These are phyloP conservation scores for Mythimna loreyi DNA, from an alignment of 2,888 invertebrate species.

Conservation along the genomic window DNA sequence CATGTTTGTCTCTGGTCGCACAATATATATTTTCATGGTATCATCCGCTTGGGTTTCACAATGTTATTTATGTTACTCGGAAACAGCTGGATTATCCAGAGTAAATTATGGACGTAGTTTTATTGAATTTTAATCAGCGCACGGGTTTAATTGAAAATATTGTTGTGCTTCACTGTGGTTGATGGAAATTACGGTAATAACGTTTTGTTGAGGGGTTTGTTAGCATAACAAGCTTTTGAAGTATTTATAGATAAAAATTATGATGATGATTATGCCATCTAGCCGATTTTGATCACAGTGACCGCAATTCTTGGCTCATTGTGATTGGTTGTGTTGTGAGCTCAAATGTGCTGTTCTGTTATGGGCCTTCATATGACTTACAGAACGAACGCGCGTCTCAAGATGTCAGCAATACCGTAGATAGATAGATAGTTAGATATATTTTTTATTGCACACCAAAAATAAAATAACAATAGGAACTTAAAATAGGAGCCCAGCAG, in stretches of 20 bases:
- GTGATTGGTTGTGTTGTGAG: no score
- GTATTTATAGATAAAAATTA: background rate
- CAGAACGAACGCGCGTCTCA: no score
- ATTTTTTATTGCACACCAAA: no score
- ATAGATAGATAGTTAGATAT: no score
- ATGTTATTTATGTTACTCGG: slow-evolving; percentile 47
- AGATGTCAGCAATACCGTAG: no score
- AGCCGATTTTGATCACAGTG: no score
- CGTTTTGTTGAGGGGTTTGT: background rate
- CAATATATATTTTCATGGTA: slow-evolving; percentile 50
- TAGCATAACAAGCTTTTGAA: slow-evolving; percentile 2
- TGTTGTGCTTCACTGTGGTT: background rate
- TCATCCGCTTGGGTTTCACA: slow-evolving; percentile 46
- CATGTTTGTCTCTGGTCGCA: slow-evolving; percentile 78
- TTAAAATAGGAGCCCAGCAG: no score
- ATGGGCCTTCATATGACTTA: no score
- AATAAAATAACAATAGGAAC: no score
- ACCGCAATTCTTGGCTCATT: no score
- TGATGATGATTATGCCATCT: no score
- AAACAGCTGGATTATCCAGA: slow-evolving; percentile 40
- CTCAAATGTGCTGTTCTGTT: no score
- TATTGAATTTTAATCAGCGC: slow-evolving; percentile 37
- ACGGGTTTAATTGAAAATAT: slow-evolving; percentile 16
- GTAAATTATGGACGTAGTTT: slow-evolving; percentile 47
- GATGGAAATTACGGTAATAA: background rate